Evolutionary conservation across 2,113 vertebrate genomes (phyloP), one percentile per base, ranked within the genome.

Genomic region (Haliaeetus leucogaster): DNA sequence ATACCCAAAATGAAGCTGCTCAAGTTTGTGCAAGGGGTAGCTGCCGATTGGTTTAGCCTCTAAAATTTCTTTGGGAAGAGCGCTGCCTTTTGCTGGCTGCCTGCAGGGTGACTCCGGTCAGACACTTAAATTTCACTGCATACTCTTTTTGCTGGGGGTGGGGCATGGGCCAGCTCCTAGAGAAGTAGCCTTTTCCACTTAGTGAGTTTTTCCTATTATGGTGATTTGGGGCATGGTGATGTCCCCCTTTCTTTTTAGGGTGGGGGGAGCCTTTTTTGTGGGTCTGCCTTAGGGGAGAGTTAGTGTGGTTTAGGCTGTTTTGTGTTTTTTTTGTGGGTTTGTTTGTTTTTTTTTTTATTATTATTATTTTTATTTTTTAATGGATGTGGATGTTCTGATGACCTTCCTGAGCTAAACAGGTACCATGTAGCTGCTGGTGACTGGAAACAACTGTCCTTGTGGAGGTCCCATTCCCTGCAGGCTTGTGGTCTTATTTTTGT

Each of bases 201-300:
- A 12, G 16, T 0, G 0, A 32, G 12, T 13, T 73, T 71, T 70
- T 84, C 32, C 16, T 70, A 0, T 50, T 47, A 5, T 1, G 1
- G 12, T 48, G 29, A 1, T 63, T 26, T 50, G 48, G 30, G 34
- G 10, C 29, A 10, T 4, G 7, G 13, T 4, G 5, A 2, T 68
- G 11, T 9, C 32, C 34, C 43, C 4, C 45, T 90, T 65, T 56
- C 12, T 15, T 63, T 3, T 1, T 8, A 9, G 26, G 26, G 26
- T 53, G 26, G 52, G 26, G 26, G 8, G 8, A 43, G 30, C 7
- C 5, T 27, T 45, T 61, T 55, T 19, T 65, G 29, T 34, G 32
- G 13, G 18, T 63, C 86, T 82, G 34, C 13, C 4, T 0, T 30
- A 16, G 36, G 30, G 53, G 56, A 14, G 43, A 72, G 43, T 19